phyloP scores from a whole-genome alignment of 1,140 invertebrate genomes.

The Matsumurasca onukii region DNA sequence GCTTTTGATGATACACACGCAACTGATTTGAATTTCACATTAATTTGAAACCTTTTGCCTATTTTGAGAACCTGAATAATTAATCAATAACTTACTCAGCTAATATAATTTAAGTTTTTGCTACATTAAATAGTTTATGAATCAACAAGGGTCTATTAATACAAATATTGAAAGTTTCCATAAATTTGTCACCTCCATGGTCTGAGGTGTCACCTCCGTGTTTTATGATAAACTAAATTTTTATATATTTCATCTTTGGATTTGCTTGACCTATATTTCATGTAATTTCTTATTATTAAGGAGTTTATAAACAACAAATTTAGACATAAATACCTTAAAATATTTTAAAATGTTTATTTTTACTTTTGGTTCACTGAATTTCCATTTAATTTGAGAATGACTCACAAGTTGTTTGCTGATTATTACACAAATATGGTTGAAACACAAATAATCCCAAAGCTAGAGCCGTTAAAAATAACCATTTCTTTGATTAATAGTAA shows the following conservation, averaged over 20 bases:
- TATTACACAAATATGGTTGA: no score
- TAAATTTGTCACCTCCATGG: slow-evolving; percentile 1
- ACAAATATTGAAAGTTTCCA: slow-evolving; percentile 1
- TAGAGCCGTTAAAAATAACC: no score
- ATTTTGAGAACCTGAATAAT: background rate
- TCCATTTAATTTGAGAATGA: slow-evolving; percentile 25
- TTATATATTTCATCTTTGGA: background rate
- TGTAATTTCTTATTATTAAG: background rate
- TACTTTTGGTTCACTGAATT: background rate
- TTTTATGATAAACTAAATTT: slow-evolving; percentile 13
- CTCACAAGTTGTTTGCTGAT: no score
- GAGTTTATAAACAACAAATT: background rate
- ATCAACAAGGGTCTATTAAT: background rate
- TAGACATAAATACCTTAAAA: background rate
- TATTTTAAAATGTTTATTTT: background rate
- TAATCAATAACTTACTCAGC: background rate
- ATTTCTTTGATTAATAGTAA: no score
- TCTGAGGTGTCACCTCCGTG: slow-evolving; percentile 1
- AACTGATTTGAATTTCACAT: background rate
- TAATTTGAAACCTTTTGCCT: background rate
- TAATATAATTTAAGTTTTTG: background rate
- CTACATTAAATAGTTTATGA: background rate
- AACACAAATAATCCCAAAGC: no score
- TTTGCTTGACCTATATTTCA: slow-evolving; percentile 19
- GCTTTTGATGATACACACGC: background rate